A percentile compares a stretch with the other conserved stretches of the same genome.
These are phyloP conservation scores for Tetanocera ferruginea DNA, from an alignment of 2,888 invertebrate genomes.

Conservation along the genomic window DNA sequence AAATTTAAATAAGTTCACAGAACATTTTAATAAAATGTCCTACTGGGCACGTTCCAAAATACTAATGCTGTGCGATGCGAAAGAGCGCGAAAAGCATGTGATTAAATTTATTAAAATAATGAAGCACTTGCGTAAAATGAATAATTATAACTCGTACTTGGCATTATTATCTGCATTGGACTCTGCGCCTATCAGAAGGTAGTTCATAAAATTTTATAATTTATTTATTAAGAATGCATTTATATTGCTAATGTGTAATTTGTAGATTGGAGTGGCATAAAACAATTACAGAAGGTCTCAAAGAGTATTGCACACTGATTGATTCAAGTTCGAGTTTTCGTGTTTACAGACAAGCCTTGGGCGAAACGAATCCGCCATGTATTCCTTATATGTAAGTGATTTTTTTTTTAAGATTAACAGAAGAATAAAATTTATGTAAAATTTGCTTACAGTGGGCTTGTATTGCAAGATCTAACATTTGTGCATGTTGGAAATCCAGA, in stretches of 20 bases:
- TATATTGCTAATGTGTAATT: neutral
- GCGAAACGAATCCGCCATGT: constrained; percentile 96
- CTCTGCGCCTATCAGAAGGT: constrained; percentile 86
- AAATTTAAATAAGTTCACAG: constrained; percentile 96
- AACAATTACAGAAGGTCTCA: constrained; percentile 90
- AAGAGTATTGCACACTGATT: constrained; percentile 95
- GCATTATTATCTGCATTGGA: constrained; percentile 96
- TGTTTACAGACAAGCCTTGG: constrained; percentile 94
- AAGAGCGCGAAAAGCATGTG: constrained; percentile 94
- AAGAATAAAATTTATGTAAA: neutral
- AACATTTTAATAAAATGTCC: constrained; percentile 99
- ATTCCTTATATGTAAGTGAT: constrained; percentile 96
- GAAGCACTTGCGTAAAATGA: constrained; percentile 96
- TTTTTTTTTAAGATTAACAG: neutral
- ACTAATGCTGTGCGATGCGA: constrained; percentile 90
- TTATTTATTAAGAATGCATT: constrained; percentile 12
- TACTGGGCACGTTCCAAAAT: constrained; percentile 97
- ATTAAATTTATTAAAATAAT: constrained; percentile 98
- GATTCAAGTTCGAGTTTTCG: constrained; percentile 98
- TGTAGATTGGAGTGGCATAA: constrained; percentile 93
- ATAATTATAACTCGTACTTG: constrained; percentile 98
- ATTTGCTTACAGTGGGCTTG: constrained; percentile 83
- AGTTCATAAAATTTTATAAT: neutral
- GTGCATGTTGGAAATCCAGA: constrained; percentile 98
- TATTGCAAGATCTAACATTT: constrained; percentile 98